Conservation (phyloP, 2,888 invertebrate genomes). For the Cephus nigrinus region DNA sequence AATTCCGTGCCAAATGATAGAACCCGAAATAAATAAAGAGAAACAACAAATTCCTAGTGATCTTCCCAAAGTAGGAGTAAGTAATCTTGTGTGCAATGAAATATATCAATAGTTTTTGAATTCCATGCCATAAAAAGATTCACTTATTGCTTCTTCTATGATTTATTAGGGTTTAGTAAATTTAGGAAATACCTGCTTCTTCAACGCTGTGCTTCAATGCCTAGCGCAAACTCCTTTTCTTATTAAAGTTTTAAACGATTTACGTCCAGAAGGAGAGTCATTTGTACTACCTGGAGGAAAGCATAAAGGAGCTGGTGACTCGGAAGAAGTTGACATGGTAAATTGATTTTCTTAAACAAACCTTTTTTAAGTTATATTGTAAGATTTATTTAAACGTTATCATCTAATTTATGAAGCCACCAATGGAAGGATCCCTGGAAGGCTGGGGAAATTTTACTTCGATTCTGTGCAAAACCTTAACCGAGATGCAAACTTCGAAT, state of each 20-base stretch:
- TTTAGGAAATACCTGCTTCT: conserved; percentile 96
- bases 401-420: conserved; percentile 58
- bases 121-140: conserved; percentile 6
- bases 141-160: neutral
- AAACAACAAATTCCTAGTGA: conserved; percentile 34
- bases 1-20: conserved; percentile 18
- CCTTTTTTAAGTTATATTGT: neutral
- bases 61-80: conserved; percentile 50
- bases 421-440: conserved; percentile 75
- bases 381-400: neutral
- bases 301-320: conserved; percentile 66
- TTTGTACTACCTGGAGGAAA: conserved; percentile 81
- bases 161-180: conserved; percentile 82
- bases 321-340: conserved; percentile 70
- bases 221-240: conserved; percentile 87
- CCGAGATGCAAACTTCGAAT: conserved; percentile 75
- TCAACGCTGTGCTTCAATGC: conserved; percentile 96
- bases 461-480: conserved; percentile 76
- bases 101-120: conserved; percentile 8
- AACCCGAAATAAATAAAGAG: conserved; percentile 23
- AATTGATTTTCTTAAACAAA: neutral
- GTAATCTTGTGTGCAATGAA: conserved; percentile 4
- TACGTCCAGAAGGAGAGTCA: conserved; percentile 75
- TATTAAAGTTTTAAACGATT: conserved; percentile 77
- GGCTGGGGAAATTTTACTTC: conserved; percentile 78